Evolutionary conservation across 2,113 vertebrate genomes (phyloP).

Genomic region (Salvator merianae): DNA sequence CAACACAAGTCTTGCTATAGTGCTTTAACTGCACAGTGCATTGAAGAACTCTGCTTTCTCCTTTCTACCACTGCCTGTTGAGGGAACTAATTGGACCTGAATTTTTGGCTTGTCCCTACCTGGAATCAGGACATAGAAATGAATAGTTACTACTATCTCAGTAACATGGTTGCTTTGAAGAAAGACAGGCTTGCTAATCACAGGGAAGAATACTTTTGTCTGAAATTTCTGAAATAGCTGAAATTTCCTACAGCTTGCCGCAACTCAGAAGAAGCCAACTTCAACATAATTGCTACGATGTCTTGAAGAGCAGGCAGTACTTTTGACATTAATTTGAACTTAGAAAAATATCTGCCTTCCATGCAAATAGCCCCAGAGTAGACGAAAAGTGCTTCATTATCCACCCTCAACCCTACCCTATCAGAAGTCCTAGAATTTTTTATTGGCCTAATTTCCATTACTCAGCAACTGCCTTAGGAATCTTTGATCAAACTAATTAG

Average conservation of each 20-base stretch:
- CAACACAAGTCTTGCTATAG: too few species aligned
- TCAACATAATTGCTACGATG: conserved; percentile 4
- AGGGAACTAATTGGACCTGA: too few species aligned
- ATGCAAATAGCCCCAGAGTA: conserved; percentile 61
- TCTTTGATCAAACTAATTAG: conserved; percentile 74
- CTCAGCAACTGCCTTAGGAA: conserved; percentile 63
- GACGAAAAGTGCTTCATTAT: conserved; percentile 47
- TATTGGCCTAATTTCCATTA: conserved; percentile 71
- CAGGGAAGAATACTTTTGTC: not conserved
- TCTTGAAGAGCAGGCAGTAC: conserved; percentile 46
- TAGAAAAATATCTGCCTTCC: conserved; percentile 64
- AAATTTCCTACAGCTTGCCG: conserved; percentile 25
- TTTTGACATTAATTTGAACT: conserved; percentile 49
- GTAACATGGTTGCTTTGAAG: not conserved
- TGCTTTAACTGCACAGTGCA: too few species aligned
- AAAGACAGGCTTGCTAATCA: not conserved
- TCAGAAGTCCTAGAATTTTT: conserved; percentile 66
- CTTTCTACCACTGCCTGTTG: too few species aligned
- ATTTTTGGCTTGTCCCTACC: too few species aligned
- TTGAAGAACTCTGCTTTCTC: too few species aligned
- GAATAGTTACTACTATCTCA: not conserved
- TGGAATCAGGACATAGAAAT: not conserved
- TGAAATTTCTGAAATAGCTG: not conserved
- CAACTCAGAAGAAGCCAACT: conserved; percentile 9
- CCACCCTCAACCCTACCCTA: conserved; percentile 4